Percentiles rank a stretch among this genome's conserved stretches.
phyloP scores from a whole-genome alignment of 2,888 invertebrate species.

The Microdon myrmicae region DNA sequence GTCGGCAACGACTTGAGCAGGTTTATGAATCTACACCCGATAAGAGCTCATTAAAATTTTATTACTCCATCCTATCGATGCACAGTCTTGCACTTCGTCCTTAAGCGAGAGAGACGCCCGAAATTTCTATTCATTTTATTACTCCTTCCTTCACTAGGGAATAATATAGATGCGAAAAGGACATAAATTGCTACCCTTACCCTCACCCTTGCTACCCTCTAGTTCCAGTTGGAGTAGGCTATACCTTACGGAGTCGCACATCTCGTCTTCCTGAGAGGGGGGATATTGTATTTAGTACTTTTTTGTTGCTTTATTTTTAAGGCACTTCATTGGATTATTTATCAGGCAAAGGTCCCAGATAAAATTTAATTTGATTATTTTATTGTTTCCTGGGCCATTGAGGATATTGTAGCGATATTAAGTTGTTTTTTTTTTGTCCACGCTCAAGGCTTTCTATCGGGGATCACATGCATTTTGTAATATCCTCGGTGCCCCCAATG shows the following conservation, averaged over 20 bases:
- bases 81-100: constrained; percentile 1
- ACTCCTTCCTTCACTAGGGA: constrained; percentile 17
- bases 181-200: too few relatives aligned
- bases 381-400: constrained; percentile 2
- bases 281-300: background rate
- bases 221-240: too few relatives aligned
- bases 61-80: constrained; percentile 10
- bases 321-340: constrained; percentile 26
- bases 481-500: constrained; percentile 1
- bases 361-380: constrained; percentile 40
- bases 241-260: too few relatives aligned
- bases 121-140: constrained; percentile 20
- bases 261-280: background rate
- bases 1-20: constrained; percentile 1
- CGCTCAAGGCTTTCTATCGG: too few relatives aligned
- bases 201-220: too few relatives aligned
- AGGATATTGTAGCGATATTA: constrained; percentile 7
- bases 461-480: constrained; percentile 1
- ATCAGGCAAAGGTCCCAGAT: constrained; percentile 26
- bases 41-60: constrained; percentile 32
- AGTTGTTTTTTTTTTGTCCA: constrained; percentile 21
- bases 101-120: background rate
- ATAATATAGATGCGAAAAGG: constrained; percentile 21
- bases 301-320: too few relatives aligned
- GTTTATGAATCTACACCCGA: constrained; percentile 23